phyloP scores from a whole-genome alignment of 2,888 invertebrate species.

The Hermaeophaga mercurialis region DNA sequence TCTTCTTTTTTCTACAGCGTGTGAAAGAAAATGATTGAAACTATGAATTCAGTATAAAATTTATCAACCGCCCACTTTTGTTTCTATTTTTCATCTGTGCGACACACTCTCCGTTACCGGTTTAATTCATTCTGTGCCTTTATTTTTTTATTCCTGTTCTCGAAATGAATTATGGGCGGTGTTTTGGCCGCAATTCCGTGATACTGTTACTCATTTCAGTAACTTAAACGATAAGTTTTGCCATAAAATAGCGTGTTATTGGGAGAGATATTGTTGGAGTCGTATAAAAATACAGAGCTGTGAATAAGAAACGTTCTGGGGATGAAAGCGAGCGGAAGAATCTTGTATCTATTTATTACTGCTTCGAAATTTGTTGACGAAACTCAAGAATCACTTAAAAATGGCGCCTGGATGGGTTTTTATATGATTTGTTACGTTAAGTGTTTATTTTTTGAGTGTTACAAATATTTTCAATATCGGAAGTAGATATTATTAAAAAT shows the following conservation, averaged over 20 bases:
- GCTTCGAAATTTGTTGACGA: neutral
- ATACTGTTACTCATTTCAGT: neutral
- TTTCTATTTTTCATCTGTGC: too few relatives aligned
- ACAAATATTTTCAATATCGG: too few relatives aligned
- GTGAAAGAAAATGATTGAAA: too few relatives aligned
- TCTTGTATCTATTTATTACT: neutral
- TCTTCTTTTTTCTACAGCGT: too few relatives aligned
- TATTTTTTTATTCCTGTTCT: neutral
- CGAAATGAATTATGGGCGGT: neutral
- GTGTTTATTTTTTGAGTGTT: too few relatives aligned
- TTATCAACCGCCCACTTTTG: too few relatives aligned
- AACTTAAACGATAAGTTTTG: neutral
- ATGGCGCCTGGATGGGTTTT: too few relatives aligned
- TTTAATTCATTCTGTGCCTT: neutral
- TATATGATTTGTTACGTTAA: too few relatives aligned
- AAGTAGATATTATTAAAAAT: too few relatives aligned
- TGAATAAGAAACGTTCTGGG: neutral
- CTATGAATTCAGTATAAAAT: too few relatives aligned
- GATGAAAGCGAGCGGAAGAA: slow-evolving; percentile 2
- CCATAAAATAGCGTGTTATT: slow-evolving; percentile 4
- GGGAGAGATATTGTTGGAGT: neutral
- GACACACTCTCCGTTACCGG: neutral
- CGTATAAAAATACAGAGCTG: slow-evolving; percentile 1
- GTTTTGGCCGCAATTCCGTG: slow-evolving; percentile 1
- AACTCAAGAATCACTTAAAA: too few relatives aligned